phyloP scores from a whole-genome alignment of 2,888 invertebrate species.

The Limenitis camilla region DNA sequence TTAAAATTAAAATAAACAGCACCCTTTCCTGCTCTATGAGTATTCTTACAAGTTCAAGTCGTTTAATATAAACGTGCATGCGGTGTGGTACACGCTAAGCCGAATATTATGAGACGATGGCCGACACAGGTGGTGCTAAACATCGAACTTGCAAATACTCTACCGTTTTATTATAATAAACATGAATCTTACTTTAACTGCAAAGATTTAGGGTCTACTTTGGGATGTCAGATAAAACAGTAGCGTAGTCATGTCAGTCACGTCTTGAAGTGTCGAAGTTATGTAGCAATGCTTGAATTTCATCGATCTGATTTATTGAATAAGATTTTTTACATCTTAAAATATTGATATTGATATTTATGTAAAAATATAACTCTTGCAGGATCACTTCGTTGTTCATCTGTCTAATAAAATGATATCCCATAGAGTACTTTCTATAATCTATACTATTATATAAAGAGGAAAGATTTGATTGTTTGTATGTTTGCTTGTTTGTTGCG shows the following conservation, averaged over 20 bases:
- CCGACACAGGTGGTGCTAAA: conserved; percentile 68
- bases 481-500: too few relatives aligned
- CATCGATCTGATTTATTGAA: conserved; percentile 18
- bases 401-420: too few relatives aligned
- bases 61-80: conserved; percentile 37
- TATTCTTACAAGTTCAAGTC: conserved; percentile 32
- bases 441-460: too few relatives aligned
- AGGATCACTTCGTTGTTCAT: not conserved
- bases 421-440: too few relatives aligned
- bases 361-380: not conserved
- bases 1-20: not conserved
- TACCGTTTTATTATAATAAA: conserved; percentile 11
- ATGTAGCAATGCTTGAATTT: conserved; percentile 14
- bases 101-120: conserved; percentile 74
- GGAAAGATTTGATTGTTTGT: too few relatives aligned
- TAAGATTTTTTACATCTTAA: not conserved
- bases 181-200: conserved; percentile 23
- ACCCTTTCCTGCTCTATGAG: conserved; percentile 8
- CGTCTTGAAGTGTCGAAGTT: conserved; percentile 23
- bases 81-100: conserved; percentile 54
- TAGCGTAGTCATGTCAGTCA: conserved; percentile 27
- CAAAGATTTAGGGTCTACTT: not conserved
- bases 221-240: conserved; percentile 38
- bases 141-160: conserved; percentile 50
- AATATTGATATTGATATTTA: not conserved